Base-by-base conservation (phyloP, 2,113 vertebrate genomes). In the Polypterus bichir region DNA sequence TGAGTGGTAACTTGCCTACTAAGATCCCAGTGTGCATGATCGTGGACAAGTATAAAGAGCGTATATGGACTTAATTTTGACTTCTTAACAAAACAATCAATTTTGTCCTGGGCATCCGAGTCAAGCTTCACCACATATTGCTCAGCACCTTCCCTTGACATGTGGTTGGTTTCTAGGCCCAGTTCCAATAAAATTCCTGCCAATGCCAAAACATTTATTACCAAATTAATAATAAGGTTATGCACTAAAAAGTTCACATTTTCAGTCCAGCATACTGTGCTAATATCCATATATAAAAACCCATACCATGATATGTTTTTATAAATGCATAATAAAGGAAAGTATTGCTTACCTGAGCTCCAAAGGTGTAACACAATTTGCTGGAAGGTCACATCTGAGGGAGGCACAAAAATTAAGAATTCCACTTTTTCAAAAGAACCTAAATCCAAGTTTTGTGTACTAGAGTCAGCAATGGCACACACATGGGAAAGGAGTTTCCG, bases 391-490 rank as follows among this genome's bases (percentile, higher is more conserved):
- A 97, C 92, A 76, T 99, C 94, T 0, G 94, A 99, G 3, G 96
- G 94, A 1, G 96, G 96, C 54, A 96, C 87, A 54, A 93, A 92
- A 66, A 99, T 97, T 67, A 98, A 85, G 68, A 95, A 93, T 79
- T 90, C 89, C 66, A 94, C 86, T 71, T 92, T 91, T 78, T 95
- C 89, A 0, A 97, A 94, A 61, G 91, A 94, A 63, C 91, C 92
- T 27, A 94, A 81, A 71, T 94, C 90, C 74, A 99, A 86, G 73
- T 97, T 96, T 69, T 98, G 95, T 59, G 96, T 94, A 77, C 93
- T 96, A 74, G 95, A 96, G 71, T 99, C 96, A 4, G 96, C 96
- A 48, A 99, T 96, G 44, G 95, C 96, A 66, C 94, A 98, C 68
- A 98, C 89, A 1, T 98, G 94, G 46, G 96, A 98, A 51, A 99